Base-by-base conservation (phyloP, 2,888 invertebrate species). In the Drosophila gaucha region DNA sequence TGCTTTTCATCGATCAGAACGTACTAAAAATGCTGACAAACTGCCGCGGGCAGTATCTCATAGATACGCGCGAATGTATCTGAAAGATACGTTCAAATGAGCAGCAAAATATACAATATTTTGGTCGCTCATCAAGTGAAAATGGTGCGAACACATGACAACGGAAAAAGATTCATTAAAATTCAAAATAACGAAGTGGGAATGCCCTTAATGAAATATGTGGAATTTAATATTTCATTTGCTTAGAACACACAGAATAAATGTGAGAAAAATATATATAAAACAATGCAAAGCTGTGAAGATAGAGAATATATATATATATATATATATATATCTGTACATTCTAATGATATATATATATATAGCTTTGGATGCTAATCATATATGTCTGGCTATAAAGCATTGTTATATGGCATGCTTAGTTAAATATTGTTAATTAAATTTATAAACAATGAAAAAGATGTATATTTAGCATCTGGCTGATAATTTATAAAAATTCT, bases 1-100 rank as follows among this genome's bases (percentile, higher is more conserved):
- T 46, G 78, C 68, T 72, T 59, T 78, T 65, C 85, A 80, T 73
- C 62, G 76, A 82, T 70, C 82, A 49, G 63, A 72, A 47, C 74
- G 55, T 50, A 71, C 56, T 57, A 41, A 41, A 57, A 49, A 8
- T 43, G 56, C 46, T 74, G 55, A 75, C 63, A 62, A 10, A 71
- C 55, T 46, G 55, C 41, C 18, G 9, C 18, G n/a, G 20, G 43
- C 16, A 24, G 47, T 30, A 54, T 47, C 69, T 31, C 39, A 35
- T 33, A 60, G 44, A 67, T 70, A 38, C 47, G 26, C 35, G 14
- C 28, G 28, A 12, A 12, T n/a, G n/a, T 46, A 22, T 30, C 46
- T 31, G 31, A 28, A 46, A 46, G 46, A 46, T 31, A 46, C 31
- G 31, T 3, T 36, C 56, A 36, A 16, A 16, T n/a, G 20, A 44